These are phyloP conservation scores for Drosophila equinoxialis DNA, from an alignment of 1,140 invertebrate species.

Conservation along the genomic window DNA sequence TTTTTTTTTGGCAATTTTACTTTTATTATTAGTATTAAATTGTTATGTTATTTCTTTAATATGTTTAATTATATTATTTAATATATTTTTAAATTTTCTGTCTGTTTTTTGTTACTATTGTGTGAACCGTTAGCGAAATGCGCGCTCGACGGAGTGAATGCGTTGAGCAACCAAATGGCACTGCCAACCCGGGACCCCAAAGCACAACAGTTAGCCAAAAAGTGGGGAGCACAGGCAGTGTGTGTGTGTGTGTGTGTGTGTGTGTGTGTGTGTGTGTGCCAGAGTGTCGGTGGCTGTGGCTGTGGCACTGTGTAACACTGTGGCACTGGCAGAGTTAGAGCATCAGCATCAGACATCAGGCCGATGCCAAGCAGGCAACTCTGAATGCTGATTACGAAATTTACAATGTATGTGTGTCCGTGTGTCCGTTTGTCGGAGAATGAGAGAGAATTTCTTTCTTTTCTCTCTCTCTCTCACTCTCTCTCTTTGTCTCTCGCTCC, in stretches of 20 bases:
- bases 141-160: constrained; percentile 68
- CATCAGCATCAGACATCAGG: constrained; percentile 26
- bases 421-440: not conserved
- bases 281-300: constrained; percentile 2
- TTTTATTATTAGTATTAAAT: not conserved
- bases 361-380: constrained; percentile 19
- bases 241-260: not conserved
- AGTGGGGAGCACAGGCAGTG: constrained; percentile 19
- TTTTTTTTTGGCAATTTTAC: not conserved
- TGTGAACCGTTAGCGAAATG: constrained; percentile 29
- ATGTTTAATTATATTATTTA: constrained; percentile 3
- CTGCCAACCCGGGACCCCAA: constrained; percentile 53
- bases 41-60: not conserved
- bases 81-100: not conserved
- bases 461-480: not conserved
- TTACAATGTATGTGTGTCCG: constrained; percentile 35
- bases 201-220: constrained; percentile 40
- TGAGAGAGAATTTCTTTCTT: not conserved
- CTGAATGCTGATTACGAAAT: constrained; percentile 63
- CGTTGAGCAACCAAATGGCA: constrained; percentile 76
- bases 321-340: constrained; percentile 23
- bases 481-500: not conserved
- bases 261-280: not conserved
- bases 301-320: constrained; percentile 14
- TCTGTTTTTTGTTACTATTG: constrained; percentile 10